These are phyloP conservation scores for Nothura maculosa DNA, from an alignment of 2,797 vertebrate genomes.

Conservation along the genomic window DNA sequence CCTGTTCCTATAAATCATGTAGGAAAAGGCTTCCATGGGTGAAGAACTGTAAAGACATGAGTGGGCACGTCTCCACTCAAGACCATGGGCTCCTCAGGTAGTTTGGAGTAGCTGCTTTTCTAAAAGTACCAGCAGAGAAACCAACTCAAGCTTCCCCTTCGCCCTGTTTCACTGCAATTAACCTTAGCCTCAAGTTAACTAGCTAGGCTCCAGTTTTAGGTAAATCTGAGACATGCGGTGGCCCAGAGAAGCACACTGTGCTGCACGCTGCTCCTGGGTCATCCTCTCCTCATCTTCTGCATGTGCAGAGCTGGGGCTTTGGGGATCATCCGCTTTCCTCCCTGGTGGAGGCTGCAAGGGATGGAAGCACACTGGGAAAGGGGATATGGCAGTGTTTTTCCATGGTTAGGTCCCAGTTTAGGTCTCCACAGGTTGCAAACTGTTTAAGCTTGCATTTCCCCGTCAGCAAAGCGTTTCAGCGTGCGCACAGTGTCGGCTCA, in stretches of 20 bases:
- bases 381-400: background rate
- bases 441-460: slow-evolving; percentile 45
- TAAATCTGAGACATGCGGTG: background rate
- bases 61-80: background rate
- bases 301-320: background rate
- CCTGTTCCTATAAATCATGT: background rate
- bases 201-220: background rate
- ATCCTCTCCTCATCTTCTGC: background rate
- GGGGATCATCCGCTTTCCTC: background rate
- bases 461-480: slow-evolving; percentile 50
- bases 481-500: background rate
- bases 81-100: background rate
- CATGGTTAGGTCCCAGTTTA: background rate
- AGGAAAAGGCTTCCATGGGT: background rate
- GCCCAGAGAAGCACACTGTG: accelerated
- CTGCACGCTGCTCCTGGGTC: background rate
- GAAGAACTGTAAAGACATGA: background rate
- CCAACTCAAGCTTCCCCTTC: background rate
- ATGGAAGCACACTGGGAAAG: background rate
- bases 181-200: background rate
- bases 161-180: background rate
- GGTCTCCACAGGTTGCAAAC: background rate
- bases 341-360: background rate
- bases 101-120: background rate
- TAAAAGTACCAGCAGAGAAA: background rate